Evolutionary conservation across 1,140 invertebrate species (phyloP).

Genomic region (Cepaea nemoralis): DNA sequence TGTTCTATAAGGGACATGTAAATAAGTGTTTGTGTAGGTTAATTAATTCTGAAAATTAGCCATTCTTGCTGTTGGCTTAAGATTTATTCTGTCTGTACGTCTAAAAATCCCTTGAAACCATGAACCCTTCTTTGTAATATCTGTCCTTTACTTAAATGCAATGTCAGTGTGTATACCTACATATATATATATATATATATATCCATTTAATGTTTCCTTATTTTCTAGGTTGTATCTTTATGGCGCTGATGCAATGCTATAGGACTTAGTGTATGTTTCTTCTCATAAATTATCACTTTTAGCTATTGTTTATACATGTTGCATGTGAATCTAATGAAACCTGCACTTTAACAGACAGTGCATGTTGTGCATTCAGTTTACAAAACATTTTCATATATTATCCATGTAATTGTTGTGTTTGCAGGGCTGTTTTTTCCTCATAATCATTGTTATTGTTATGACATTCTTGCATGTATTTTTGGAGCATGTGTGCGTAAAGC

Average conservation of each 20-base stretch:
- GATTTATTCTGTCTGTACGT: too few relatives aligned
- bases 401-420: neutral
- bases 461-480: too few relatives aligned
- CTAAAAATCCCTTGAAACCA: too few relatives aligned
- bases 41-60: too few relatives aligned
- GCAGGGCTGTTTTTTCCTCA: neutral
- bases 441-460: neutral
- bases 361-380: neutral
- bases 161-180: too few relatives aligned
- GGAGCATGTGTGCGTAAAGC: too few relatives aligned
- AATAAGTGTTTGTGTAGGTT: too few relatives aligned
- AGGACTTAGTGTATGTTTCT: constrained; percentile 6
- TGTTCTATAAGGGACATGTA: too few relatives aligned
- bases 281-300: neutral
- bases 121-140: too few relatives aligned
- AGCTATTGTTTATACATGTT: neutral
- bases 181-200: too few relatives aligned
- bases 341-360: neutral
- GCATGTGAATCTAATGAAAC: neutral
- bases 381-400: neutral
- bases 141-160: too few relatives aligned
- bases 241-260: constrained; percentile 17
- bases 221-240: constrained; percentile 15
- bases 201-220: neutral
- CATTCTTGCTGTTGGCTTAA: too few relatives aligned